These are phyloP conservation scores for Chorisops tibialis DNA, from an alignment of 2,888 invertebrate species.

Conservation along the genomic window DNA sequence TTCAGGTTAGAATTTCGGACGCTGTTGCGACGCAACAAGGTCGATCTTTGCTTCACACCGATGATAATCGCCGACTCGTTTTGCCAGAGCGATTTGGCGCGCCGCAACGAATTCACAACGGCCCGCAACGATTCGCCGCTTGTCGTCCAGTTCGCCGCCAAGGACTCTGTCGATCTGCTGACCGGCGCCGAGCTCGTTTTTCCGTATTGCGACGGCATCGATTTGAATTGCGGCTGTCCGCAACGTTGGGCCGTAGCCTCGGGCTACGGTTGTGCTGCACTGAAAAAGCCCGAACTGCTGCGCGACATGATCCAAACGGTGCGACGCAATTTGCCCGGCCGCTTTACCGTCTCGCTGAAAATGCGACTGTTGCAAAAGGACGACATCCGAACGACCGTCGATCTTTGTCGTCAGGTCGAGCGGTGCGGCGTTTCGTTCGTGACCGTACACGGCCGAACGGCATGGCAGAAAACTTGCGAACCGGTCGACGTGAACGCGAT, in stretches of 20 bases:
- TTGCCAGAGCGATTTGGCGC: conserved; percentile 80
- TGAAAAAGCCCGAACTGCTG: conserved; percentile 79
- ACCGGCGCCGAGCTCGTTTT: conserved; percentile 80
- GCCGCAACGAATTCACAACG: conserved; percentile 77
- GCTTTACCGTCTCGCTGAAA: conserved; percentile 89
- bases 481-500: conserved; percentile 69
- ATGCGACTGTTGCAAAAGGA: conserved; percentile 63
- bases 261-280: conserved; percentile 81
- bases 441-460: conserved; percentile 90
- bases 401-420: conserved; percentile 76
- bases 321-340: conserved; percentile 64
- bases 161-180: conserved; percentile 75
- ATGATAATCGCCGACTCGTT: conserved; percentile 97
- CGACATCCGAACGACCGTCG: conserved; percentile 62
- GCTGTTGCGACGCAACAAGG: conserved; percentile 74
- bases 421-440: conserved; percentile 84
- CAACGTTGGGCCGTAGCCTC: conserved; percentile 92
- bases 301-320: conserved; percentile 76
- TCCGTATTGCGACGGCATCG: conserved; percentile 86
- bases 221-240: conserved; percentile 97
- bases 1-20: conserved; percentile 70
- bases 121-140: conserved; percentile 77
- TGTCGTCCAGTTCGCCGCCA: conserved; percentile 93
- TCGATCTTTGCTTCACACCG: conserved; percentile 89
- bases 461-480: conserved; percentile 71